These are phyloP conservation scores for Podarcis lilfordi DNA, from an alignment of 2,797 vertebrate species.

Conservation along the genomic window DNA sequence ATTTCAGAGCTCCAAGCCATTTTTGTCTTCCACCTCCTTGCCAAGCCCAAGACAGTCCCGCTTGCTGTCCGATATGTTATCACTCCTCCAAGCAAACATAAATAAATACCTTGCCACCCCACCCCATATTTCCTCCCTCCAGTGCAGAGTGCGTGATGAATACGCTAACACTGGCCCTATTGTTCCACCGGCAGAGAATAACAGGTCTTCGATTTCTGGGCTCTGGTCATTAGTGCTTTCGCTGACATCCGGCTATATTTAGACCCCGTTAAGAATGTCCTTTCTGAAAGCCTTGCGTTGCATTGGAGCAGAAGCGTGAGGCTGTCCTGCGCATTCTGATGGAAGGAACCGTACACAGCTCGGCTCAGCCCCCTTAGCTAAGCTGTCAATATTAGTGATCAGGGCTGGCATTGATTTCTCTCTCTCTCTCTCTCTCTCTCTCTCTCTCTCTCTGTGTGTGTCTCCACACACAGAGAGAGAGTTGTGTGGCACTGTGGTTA, in stretches of 20 bases:
- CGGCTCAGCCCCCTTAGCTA: background rate
- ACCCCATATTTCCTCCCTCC: background rate
- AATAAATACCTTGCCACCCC: background rate
- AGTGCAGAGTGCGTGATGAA: slow-evolving; percentile 46
- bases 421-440: background rate
- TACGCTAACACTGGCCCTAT: slow-evolving; percentile 39
- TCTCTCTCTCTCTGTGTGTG: background rate
- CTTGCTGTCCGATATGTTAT: rapidly evolving
- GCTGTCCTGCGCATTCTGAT: background rate
- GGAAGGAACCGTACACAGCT: background rate
- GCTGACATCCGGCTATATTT: background rate
- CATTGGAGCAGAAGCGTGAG: background rate
- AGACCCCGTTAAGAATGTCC: background rate
- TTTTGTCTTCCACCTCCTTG: rapidly evolving
- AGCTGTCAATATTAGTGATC: slow-evolving; percentile 34
- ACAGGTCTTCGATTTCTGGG: slow-evolving; percentile 58
- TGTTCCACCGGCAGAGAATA: slow-evolving; percentile 57
- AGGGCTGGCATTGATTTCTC: slow-evolving; percentile 26
- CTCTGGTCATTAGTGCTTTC: slow-evolving; percentile 1
- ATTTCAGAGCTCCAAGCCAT: rapidly evolving
- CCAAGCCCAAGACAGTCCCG: slow-evolving; percentile 6
- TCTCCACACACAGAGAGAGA: background rate
- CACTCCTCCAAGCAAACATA: slow-evolving; percentile 7
- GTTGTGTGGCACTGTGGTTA: background rate
- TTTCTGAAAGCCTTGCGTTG: background rate